Base-by-base conservation (phyloP, 2,797 vertebrate species). In the Sebastes paucispinis region DNA sequence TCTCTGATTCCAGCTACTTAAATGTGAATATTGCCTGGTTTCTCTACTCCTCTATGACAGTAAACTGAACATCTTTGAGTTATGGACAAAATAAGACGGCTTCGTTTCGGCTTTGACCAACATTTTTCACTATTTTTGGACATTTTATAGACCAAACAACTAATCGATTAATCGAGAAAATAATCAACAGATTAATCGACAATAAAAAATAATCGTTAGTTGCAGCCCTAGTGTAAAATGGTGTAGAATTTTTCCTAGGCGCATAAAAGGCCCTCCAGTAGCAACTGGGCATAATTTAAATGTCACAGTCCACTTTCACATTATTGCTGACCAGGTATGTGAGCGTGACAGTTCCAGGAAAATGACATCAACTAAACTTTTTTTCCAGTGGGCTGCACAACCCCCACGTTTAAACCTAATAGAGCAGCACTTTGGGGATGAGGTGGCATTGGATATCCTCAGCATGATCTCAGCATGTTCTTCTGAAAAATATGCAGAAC, bases 301-400 rank as follows among this genome's bases (percentile, higher is more conserved):
- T 74, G 85, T 84, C 71, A 73, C 60, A 63, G 83, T 87, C 55
- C 31, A 80, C 77, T 69, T 82, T 86, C 54, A 81, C 64, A 69
- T 84, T 74, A 69, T 76, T 71, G 83, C 84, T 80, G 83, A 88
- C 69, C 79, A 80, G 82, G 68, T 85, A 73, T 57, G 58, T 39
- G 67, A 85, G 76, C 50, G 31, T 81, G 86, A 87, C 85, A 60
- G 76, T 76, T 91, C 80, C 75, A 77, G 82, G 83, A 88, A 90
- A 88, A 84, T 83, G 24, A 82, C 85, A 83, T 87, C 70, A 82
- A 60, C 65, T 58, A 69, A 29, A 83, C 16, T 58, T 58, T 80
- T 79, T 79, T 71, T 63, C 62, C 79, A 87, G 64, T 55, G 43
- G 27, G 59, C 50, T 69, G 50, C 73, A 74, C 55, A 27, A 18